These are phyloP conservation scores for Apostichopus leukothele DNA, from an alignment of 53 echinoderm and acorn worm genomes.

Conservation along the genomic window DNA sequence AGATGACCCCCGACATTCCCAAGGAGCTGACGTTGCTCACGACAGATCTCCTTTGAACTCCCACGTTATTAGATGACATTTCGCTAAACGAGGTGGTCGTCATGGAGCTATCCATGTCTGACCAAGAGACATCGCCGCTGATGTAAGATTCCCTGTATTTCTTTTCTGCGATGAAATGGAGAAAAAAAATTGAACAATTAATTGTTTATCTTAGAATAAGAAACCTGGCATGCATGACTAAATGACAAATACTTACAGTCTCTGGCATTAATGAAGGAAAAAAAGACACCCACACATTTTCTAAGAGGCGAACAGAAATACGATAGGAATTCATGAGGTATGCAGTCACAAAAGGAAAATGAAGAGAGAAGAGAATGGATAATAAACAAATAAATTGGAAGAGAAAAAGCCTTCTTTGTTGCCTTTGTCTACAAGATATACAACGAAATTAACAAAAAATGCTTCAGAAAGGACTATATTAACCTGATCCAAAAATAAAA, in stretches of 20 bases:
- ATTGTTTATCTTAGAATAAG: background rate
- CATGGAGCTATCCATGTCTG: conserved; percentile 92
- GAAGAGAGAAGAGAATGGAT: no score
- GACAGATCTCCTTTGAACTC: conserved; percentile 80
- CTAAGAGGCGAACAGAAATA: no score
- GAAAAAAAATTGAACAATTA: background rate
- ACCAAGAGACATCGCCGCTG: conserved; percentile 94
- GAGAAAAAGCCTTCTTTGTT: no score
- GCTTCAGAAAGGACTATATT: no score
- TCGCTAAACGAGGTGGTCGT: conserved; percentile 89
- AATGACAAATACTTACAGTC: no score
- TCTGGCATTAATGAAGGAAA: background rate
- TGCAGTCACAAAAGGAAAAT: no score
- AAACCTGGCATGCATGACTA: background rate
- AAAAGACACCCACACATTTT: no score
- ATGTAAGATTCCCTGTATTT: conserved; percentile 98
- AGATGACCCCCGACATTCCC: conserved; percentile 90
- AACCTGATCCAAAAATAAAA: no score
- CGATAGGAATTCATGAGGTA: no score
- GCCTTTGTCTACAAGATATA: no score
- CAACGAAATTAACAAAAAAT: no score
- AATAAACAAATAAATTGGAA: no score
- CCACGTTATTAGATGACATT: conserved; percentile 71
- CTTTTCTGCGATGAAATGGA: conserved; percentile 64
- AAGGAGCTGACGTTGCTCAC: conserved; percentile 91